Evolutionary conservation across 1,140 invertebrate species (phyloP).

Genomic region (Calosoma granatense): DNA sequence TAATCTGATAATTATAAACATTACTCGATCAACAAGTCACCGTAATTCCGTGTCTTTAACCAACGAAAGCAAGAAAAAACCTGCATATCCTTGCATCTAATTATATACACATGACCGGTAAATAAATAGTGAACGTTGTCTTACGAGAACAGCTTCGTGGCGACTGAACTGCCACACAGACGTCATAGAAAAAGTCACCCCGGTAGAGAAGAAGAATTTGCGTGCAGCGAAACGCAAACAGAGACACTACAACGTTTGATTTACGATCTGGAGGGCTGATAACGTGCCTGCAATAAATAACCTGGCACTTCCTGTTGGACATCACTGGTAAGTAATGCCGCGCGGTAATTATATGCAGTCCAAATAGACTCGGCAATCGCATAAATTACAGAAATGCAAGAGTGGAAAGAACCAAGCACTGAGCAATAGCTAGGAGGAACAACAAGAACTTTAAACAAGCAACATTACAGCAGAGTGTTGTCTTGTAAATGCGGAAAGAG

Average conservation of each 20-base stretch:
- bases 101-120: not conserved
- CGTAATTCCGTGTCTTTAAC: not conserved
- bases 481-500: too few species aligned
- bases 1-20: conserved; percentile 9
- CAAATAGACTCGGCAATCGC: not conserved
- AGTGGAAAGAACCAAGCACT: too few species aligned
- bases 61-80: not conserved
- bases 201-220: not conserved
- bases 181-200: not conserved
- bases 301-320: not conserved
- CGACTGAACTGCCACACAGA: not conserved
- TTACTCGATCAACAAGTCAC: not conserved
- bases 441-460: too few species aligned
- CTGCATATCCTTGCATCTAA: not conserved
- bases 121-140: conserved; percentile 1
- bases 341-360: not conserved
- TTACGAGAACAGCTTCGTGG: not conserved
- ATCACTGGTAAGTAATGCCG: not conserved
- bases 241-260: not conserved
- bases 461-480: too few species aligned
- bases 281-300: not conserved
- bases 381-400: not conserved
- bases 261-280: not conserved
- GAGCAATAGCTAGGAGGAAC: too few species aligned
- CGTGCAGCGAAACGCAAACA: not conserved